Evolutionary conservation across 2,888 invertebrate species (phyloP), one percentile per base, ranked within the genome.

Genomic region (Eupithecia tripunctaria): DNA sequence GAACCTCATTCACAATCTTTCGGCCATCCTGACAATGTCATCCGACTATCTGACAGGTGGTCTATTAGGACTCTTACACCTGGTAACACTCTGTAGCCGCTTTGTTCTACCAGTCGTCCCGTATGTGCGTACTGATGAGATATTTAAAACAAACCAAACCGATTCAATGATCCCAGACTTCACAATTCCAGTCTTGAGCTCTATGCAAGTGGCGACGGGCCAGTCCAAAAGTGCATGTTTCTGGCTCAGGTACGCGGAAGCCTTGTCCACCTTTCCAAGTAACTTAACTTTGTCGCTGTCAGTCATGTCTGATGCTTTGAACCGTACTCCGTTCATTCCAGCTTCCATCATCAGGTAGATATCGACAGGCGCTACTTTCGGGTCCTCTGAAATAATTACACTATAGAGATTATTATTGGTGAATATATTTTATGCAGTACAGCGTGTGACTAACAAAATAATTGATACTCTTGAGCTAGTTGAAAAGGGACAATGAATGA

Each of bases 181-280:
- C 78, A 98, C 97, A 89, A 97, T 97, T 3, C 97, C 97, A 5
- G 98, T 98, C 85, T 97, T 97, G 0, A 98, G 96, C 83, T 98
- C 98, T 67, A 98, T 89, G 70, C 97, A 98, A 80, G 98, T 96
- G 4, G 97, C 98, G 8, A 98, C 94, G 0, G 97, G 96, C 85
- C 95, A 95, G 64, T 94, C 91, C 32, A 95, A 86, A 0, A 95
- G 95, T 7, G 93, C 87, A 67, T 84, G 60, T 80, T 95, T 96
- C 67, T 95, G 88, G 75, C 96, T 95, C 78, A 96, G 95, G 77
- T 93, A 95, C 27, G 91, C 80, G 43, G 85, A 82, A 4, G 94
- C 89, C 43, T 84, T 82, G 32, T 90, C 87, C 4, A 95, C 78
- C 74, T 87, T 89, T 0, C 84, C 82, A 12, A 93, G 76, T 5